phyloP scores from a whole-genome alignment of 2,113 vertebrate genomes.

The Hydrolagus affinis region DNA sequence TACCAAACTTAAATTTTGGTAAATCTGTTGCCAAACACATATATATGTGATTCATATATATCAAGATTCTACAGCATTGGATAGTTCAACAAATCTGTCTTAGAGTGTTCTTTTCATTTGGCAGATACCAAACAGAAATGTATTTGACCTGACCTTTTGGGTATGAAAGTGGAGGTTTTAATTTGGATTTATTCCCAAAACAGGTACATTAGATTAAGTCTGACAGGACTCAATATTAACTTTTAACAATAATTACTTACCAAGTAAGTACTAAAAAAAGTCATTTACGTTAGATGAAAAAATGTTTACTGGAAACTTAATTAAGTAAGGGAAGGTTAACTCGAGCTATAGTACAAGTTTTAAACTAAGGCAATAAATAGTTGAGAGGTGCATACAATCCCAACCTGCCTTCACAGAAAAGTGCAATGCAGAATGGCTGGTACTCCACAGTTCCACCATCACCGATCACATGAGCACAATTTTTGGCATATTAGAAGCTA shows the following conservation, averaged over 20 bases:
- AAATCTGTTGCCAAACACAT: background rate
- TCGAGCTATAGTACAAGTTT: too few species aligned
- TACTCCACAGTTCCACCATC: too few species aligned
- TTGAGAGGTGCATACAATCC: too few species aligned
- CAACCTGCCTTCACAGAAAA: too few species aligned
- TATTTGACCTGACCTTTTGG: background rate
- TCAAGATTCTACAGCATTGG: background rate
- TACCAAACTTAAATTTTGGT: background rate
- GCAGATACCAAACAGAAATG: background rate
- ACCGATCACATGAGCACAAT: too few species aligned
- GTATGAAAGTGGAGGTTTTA: background rate
- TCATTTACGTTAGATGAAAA: conserved; percentile 2
- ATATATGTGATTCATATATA: background rate
- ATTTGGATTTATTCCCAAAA: conserved; percentile 2
- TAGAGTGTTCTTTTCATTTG: background rate
- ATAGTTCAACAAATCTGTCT: background rate
- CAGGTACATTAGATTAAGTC: background rate
- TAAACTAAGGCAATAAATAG: too few species aligned
- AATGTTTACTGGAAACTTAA: background rate
- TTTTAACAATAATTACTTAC: background rate
- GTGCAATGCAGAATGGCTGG: too few species aligned
- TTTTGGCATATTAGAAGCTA: too few species aligned
- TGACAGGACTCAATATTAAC: background rate
- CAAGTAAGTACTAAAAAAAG: conserved; percentile 5
- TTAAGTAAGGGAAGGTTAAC: too few species aligned